Evolutionary conservation across 2,888 invertebrate species (phyloP), one percentile per base, ranked within the genome.

Genomic region (Chloroclystis v-ata): DNA sequence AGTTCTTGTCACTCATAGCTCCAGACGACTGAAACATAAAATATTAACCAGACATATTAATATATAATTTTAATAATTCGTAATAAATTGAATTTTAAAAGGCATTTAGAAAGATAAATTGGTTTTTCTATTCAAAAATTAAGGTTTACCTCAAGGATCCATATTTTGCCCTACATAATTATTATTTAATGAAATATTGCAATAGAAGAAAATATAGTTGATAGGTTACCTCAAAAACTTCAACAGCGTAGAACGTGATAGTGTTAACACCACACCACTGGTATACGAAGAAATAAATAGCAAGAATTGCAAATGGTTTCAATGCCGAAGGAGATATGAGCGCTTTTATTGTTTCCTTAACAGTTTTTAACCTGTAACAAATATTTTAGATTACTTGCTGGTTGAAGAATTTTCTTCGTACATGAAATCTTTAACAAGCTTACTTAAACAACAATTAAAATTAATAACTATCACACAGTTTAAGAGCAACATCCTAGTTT

Each of bases 261-360:
- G 91, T 90, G 57, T 92, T 92, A 8, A 92, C 91, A 0, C 92
- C 92, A 41, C 92, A 91, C 88, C 92, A 92, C 64, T 92, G 92
- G 67, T 92, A 92, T 40, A 92, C 90, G 65, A 92, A 84, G 74
- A 92, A 92, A 65, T 92, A 92, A 0, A 91, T 56, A 1, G 90
- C 89, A 1, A 92, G 75, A 37, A 92, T 89, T 0, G 82, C 72
- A 60, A 92, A 92, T 0, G 92, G 92, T 56, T 91, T 92, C 37
- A 92, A 62, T 0, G 92, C 86, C 5, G 91, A 91, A 0, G 92
- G 91, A 0, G 89, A 82, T 7, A 91, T n/a, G 1, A 92, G 54
- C 0, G 91, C 91, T 30, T 81, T 75, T 2, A 91, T 46, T 8
- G 89, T 90, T 59, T 92, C 90, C 8, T 78, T 71, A 0, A 82